A percentile compares a stretch with the other conserved stretches of the same genome.
Conservation (phyloP, 1,140 invertebrate genomes). For the Dysdera silvatica region DNA sequence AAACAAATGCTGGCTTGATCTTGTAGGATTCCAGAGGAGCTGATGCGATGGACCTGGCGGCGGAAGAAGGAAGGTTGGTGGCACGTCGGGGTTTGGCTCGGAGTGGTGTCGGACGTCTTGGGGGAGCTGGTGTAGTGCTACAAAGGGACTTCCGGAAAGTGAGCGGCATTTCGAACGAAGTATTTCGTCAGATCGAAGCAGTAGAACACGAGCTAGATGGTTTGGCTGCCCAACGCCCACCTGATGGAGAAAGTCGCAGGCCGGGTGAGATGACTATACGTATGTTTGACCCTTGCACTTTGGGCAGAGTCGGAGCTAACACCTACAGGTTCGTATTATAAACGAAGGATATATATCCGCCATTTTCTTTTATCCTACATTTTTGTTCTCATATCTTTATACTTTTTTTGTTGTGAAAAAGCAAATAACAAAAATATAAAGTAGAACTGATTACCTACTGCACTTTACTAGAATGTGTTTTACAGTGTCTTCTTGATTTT, state of each 20-base stretch:
- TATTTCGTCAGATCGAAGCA: conserved; percentile 91
- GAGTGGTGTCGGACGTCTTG: background rate
- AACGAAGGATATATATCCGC: conserved; percentile 10
- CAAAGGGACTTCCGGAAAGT: conserved; percentile 90
- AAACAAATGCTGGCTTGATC: too few relatives aligned
- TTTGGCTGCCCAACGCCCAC: conserved; percentile 68
- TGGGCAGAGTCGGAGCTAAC: conserved; percentile 71
- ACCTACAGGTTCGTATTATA: too few relatives aligned
- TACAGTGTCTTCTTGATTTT: too few relatives aligned
- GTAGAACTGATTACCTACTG: too few relatives aligned
- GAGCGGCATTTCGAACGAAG: conserved; percentile 86
- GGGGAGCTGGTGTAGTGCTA: conserved; percentile 72
- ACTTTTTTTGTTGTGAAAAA: too few relatives aligned
- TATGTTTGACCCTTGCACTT: conserved; percentile 66
- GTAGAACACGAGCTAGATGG: conserved; percentile 90
- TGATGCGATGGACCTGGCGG: conserved; percentile 21
- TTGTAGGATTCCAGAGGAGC: conserved; percentile 8
- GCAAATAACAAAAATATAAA: too few relatives aligned
- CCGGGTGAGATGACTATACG: conserved; percentile 91
- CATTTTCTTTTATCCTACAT: too few relatives aligned
- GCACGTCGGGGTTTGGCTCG: conserved; percentile 3
- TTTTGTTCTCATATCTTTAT: too few relatives aligned
- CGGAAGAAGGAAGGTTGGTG: conserved; percentile 4
- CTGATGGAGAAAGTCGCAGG: conserved; percentile 79
- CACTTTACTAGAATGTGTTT: too few relatives aligned